Base-by-base conservation (phyloP, 35 echinoderm and acorn worm genomes). In the Chiridota heheva region DNA sequence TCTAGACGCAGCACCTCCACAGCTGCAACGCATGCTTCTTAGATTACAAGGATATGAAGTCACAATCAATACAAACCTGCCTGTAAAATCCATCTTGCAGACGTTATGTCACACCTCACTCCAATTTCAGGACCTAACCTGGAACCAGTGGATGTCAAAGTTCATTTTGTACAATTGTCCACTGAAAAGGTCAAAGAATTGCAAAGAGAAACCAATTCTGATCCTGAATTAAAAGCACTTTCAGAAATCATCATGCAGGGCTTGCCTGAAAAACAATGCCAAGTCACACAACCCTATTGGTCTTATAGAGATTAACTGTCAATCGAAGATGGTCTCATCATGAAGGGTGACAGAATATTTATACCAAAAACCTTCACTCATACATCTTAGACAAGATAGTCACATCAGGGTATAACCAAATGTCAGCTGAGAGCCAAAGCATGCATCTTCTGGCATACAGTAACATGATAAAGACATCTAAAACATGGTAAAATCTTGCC, bases 211-310 rank as follows among this genome's bases (percentile, higher is more conserved):
- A 86, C 56, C 2, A 60, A 35, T 0, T 18, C 44, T 17, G 86
- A 89, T 58, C 22, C 58, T 36, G 16, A 45, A 24, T 42, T 89
- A 44, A 51, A 63, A 82, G 34, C 20, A 17, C 67, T 73, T 22
- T 73, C 41, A 41, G 22, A 55, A 5, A 25, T 82, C 41, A 82
- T 82, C 35, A 10, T 82, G 24, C 17, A 58, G 42, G 80, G 81
- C 7, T 90, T 59, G 81, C 81, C 71, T 40, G 42, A 72, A 45
- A 51, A 90, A 20, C 83, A 55, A 38, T 16, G 7, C 10, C 33
- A 83, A 75, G 68, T 89, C 4, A 51, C 78, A 25, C 20, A 60
- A 24, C 49, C 45, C n/a, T 89, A 89, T 58, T 84, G 81, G 63
- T 24, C 42, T 5, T 65, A 72, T 36, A 46, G 80, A 60, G 87